Conservation (phyloP, 2,888 invertebrate genomes). For the Vanessa cardui region DNA sequence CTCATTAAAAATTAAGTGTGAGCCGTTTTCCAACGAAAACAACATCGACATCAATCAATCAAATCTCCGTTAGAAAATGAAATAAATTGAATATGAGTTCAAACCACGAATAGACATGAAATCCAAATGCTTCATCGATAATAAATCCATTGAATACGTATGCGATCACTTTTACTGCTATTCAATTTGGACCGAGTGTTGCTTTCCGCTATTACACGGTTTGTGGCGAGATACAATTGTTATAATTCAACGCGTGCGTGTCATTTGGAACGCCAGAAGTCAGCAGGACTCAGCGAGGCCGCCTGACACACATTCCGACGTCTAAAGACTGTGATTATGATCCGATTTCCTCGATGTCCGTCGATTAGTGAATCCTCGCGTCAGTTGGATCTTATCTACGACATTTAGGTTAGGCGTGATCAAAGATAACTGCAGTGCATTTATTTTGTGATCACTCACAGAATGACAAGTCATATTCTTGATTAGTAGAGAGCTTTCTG, state of each 20-base stretch:
- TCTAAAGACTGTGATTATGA: constrained; percentile 42
- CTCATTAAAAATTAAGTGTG: too few species aligned
- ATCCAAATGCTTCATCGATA: constrained; percentile 54
- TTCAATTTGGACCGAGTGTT: constrained; percentile 78
- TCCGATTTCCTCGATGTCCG: constrained; percentile 48
- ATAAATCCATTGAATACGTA: constrained; percentile 73
- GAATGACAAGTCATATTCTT: constrained; percentile 67
- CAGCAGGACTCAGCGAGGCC: constrained; percentile 57
- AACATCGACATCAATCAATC: constrained; percentile 19
- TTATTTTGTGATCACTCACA: constrained; percentile 67
- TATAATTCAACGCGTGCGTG: constrained; percentile 61
- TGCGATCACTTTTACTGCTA: constrained; percentile 82
- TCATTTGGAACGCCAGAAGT: constrained; percentile 62
- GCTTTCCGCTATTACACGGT: constrained; percentile 81
- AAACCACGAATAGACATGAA: constrained; percentile 68
- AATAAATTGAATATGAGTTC: constrained; percentile 59
- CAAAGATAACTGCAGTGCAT: constrained; percentile 61
- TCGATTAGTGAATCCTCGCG: constrained; percentile 69
- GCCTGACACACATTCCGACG: constrained; percentile 72
- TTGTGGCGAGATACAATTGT: constrained; percentile 76
- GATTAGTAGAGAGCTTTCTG: constrained; percentile 47
- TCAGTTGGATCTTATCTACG: constrained; percentile 71
- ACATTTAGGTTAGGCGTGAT: constrained; percentile 76
- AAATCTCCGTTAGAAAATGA: constrained; percentile 42
- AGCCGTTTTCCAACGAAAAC: constrained; percentile 13